These are phyloP conservation scores for Prunella himalayana DNA, from an alignment of 2,113 vertebrate species.

Conservation along the genomic window DNA sequence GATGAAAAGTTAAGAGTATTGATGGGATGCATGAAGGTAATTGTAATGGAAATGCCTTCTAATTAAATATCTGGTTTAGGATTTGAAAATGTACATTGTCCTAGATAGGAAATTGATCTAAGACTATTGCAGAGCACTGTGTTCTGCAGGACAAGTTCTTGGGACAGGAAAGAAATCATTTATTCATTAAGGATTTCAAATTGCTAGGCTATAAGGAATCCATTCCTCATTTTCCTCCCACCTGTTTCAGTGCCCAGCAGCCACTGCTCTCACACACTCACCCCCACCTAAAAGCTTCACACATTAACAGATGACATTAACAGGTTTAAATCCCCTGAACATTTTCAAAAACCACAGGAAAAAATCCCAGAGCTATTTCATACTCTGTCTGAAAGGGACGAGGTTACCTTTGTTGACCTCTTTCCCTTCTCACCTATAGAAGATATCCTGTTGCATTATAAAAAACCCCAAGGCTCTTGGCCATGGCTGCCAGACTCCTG, in stretches of 20 bases:
- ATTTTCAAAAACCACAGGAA: background rate
- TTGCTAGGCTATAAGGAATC: background rate
- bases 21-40: background rate
- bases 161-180: background rate
- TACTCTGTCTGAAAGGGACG: background rate
- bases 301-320: background rate
- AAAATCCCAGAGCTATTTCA: background rate
- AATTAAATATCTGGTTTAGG: background rate
- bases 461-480: background rate
- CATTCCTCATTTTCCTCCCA: background rate
- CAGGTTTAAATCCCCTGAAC: background rate
- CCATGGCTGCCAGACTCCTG: background rate
- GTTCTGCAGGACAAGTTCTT: background rate
- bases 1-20: background rate
- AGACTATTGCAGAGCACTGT: background rate
- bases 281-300: background rate
- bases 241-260: background rate
- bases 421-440: background rate
- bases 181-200: background rate
- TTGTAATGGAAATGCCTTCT: slow-evolving; percentile 1
- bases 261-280: background rate
- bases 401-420: background rate
- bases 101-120: background rate
- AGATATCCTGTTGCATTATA: background rate
- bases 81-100: background rate